Conservation (phyloP, 2,888 invertebrate species). For the Erebia aethiops region DNA sequence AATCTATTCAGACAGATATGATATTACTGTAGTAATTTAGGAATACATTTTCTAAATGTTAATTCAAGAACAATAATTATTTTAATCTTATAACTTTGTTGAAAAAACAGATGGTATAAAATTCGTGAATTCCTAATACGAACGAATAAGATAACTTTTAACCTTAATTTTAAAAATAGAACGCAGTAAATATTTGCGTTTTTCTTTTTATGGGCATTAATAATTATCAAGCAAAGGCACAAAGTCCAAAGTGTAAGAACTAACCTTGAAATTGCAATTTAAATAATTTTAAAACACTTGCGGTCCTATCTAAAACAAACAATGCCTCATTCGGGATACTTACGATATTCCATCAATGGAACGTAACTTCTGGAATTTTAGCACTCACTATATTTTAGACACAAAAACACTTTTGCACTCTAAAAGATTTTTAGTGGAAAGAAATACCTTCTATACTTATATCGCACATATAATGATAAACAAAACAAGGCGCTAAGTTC, state of each 20-base stretch:
- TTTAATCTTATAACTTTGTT: no score
- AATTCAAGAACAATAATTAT: no score
- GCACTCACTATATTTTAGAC: conserved; percentile 9
- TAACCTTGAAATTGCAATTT: conserved; percentile 47
- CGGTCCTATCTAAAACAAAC: conserved; percentile 17
- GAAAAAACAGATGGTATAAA: no score
- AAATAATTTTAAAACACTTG: conserved; percentile 23
- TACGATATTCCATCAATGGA: conserved; percentile 14
- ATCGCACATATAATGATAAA: not conserved
- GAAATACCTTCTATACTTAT: not conserved
- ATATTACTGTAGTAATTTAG: no score
- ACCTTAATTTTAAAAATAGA: conserved; percentile 7
- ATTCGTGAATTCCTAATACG: not conserved
- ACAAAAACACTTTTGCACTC: conserved; percentile 10
- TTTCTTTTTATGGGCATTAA: not conserved
- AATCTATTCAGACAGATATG: no score
- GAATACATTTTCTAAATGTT: no score
- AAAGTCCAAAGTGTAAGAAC: conserved; percentile 47
- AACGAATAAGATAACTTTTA: not conserved
- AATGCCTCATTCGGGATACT: conserved; percentile 7
- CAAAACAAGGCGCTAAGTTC: not conserved
- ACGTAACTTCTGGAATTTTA: conserved; percentile 1
- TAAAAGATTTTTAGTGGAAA: not conserved
- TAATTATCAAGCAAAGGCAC: conserved; percentile 6
- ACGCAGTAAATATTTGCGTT: not conserved